Percentiles rank a stretch among this genome's conserved stretches.
These are phyloP conservation scores for Phasia obesa DNA, from an alignment of 2,888 invertebrate species.

Conservation along the genomic window DNA sequence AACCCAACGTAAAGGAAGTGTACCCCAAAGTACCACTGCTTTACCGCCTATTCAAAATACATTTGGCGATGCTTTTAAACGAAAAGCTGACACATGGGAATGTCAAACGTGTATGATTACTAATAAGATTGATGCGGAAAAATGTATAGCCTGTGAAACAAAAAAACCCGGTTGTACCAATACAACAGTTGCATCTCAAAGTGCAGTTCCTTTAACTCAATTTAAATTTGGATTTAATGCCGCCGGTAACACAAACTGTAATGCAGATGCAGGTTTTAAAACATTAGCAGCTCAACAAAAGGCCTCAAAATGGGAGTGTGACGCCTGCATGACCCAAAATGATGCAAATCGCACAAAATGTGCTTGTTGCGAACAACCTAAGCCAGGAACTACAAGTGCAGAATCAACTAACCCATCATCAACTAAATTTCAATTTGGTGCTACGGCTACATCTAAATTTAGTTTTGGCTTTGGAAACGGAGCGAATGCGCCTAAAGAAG, in stretches of 20 bases:
- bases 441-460: conserved; percentile 76
- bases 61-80: conserved; percentile 83
- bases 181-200: conserved; percentile 37
- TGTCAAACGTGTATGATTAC: conserved; percentile 85
- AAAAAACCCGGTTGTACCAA: conserved; percentile 80
- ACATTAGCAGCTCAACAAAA: conserved; percentile 79
- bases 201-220: conserved; percentile 36
- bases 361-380: conserved; percentile 85
- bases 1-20: conserved; percentile 78
- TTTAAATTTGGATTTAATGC: conserved; percentile 73
- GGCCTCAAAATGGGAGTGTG: conserved; percentile 85
- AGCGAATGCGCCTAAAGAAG: conserved; percentile 72
- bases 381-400: conserved; percentile 80
- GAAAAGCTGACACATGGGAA: conserved; percentile 84
- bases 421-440: conserved; percentile 78
- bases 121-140: conserved; percentile 82
- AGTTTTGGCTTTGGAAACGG: conserved; percentile 78
- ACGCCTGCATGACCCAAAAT: conserved; percentile 85
- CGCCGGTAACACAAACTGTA: conserved; percentile 48
- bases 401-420: conserved; percentile 67
- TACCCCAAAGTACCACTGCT: neutral
- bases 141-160: conserved; percentile 84
- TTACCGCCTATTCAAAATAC: conserved; percentile 69
- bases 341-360: conserved; percentile 83
- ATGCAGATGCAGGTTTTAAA: conserved; percentile 80